Evolutionary conservation across 2,113 vertebrate genomes (phyloP).

Genomic region (Corythornis vintsioides): DNA sequence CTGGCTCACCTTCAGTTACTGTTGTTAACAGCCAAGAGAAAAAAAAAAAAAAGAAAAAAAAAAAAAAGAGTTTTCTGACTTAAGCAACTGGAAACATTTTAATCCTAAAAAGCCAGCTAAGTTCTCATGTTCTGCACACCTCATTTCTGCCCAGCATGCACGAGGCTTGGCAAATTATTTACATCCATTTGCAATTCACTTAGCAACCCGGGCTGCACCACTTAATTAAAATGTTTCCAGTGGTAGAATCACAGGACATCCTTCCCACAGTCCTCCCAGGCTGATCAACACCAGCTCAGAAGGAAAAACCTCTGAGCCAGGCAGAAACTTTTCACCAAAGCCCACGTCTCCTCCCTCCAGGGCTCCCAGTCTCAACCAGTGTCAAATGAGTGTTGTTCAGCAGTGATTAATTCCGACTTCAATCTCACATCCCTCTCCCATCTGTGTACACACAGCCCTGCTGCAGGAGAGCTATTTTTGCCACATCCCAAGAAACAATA

Average conservation of each 20-base stretch:
- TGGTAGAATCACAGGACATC: background rate
- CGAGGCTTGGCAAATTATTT: conserved; percentile 31
- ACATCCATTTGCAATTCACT: background rate
- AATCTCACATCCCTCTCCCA: background rate
- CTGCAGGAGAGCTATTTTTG: background rate
- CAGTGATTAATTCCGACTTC: background rate
- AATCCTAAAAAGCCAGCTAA: conserved; percentile 5
- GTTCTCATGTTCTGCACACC: background rate
- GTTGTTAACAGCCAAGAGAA: background rate
- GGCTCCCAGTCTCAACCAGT: background rate
- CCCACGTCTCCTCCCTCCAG: background rate
- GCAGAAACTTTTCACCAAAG: background rate
- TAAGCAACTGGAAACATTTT: conserved; percentile 45
- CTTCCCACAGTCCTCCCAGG: background rate
- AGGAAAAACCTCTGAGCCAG: background rate
- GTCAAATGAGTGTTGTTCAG: background rate
- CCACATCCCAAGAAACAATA: background rate
- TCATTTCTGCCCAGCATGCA: background rate
- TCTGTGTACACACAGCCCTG: no score
- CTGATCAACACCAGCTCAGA: background rate
- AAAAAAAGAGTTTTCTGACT: conserved; percentile 54
- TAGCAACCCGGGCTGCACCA: background rate
- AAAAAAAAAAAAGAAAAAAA: background rate
- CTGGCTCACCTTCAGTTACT: conserved; percentile 45
- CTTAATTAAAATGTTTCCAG: conserved; percentile 38